Evolutionary conservation across 2,113 vertebrate genomes (phyloP), one percentile per base, ranked within the genome.

Genomic region (Cavia aperea): DNA sequence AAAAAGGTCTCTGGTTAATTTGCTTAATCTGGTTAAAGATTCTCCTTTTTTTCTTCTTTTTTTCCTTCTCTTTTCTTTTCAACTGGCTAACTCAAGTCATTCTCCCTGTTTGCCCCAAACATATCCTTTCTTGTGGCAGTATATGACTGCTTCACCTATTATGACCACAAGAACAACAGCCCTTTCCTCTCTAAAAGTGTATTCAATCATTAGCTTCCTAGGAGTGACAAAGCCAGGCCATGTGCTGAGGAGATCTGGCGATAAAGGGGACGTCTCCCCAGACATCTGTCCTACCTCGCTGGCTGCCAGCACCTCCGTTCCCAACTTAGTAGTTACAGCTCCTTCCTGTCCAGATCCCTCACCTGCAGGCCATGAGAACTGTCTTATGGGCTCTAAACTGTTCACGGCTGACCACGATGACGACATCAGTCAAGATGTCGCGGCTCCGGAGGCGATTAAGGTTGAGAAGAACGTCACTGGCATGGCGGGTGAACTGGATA

Each of bases 351-450:
- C 23, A 87, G 60, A 46, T 46, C 26, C 89, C 97, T 97, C 96
- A 99, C 99, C 99, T 99, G 98, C 99, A 99, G 96, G 99, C 99
- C 99, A 99, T 99, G 94, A 99, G 98, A 73, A 99, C 99, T 0
- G 99, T 99, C 97, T 99, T 99, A 97, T 99, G 99, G 82, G 99
- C 99, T 91, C 99, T 98, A 60, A 99, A 99, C 97, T 99, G 99
- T 95, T 99, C 99, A 49, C 99, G 98, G 98, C 98, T 99, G 43
- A 99, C 99, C 5, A 99, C 97, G 88, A 99, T 99, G 63, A 99
- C 99, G 5, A 99, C 99, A 29, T 99, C 99, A 0, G 99, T 99
- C 93, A 99, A 97, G 93, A 99, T 99, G 66, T 99, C 99, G 78
- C 99, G 97, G 97, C 98, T 99, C 7, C 99, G 98, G 79, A 99